Conservation (phyloP, 2,888 invertebrate species). For the Coelopa pilipes region DNA sequence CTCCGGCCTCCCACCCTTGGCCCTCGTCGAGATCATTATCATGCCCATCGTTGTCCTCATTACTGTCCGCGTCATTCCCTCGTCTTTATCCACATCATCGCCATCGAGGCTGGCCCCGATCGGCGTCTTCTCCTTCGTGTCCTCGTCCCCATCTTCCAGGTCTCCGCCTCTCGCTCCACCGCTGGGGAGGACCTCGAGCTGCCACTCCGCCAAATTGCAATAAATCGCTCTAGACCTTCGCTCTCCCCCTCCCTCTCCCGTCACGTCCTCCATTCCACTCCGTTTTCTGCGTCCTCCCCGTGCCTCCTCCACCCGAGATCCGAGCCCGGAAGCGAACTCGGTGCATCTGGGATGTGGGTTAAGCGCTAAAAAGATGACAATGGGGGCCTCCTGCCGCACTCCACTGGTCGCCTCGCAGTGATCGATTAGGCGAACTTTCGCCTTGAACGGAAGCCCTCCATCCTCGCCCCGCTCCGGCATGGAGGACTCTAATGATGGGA, state of each 20-base stretch:
- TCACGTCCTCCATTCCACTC: neutral
- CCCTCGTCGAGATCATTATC: neutral
- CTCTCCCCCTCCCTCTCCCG: neutral
- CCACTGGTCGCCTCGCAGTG: neutral
- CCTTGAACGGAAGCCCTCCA: constrained; percentile 18
- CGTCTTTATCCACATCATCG: neutral
- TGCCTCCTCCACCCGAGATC: neutral
- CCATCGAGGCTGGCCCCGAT: neutral
- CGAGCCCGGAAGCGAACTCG: neutral
- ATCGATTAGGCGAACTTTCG: constrained; percentile 24
- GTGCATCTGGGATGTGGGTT: neutral
- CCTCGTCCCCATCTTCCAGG: too few species aligned
- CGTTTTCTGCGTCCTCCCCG: neutral
- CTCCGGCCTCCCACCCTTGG: neutral
- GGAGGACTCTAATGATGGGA: constrained; percentile 19
- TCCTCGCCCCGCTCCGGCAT: neutral
- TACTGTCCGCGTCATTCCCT: neutral
- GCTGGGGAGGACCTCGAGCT: too few species aligned
- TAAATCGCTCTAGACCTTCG: constrained; percentile 5
- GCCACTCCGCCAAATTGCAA: constrained; percentile 3
- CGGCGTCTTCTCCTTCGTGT: neutral
- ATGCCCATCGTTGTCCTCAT: neutral
- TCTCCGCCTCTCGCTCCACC: too few species aligned
- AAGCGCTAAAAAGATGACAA: constrained; percentile 7
- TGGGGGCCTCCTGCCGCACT: neutral